Percentiles rank a stretch among this genome's conserved stretches.
Conservation (phyloP, 2,888 invertebrate genomes). For the Melinaea marsaeus region DNA sequence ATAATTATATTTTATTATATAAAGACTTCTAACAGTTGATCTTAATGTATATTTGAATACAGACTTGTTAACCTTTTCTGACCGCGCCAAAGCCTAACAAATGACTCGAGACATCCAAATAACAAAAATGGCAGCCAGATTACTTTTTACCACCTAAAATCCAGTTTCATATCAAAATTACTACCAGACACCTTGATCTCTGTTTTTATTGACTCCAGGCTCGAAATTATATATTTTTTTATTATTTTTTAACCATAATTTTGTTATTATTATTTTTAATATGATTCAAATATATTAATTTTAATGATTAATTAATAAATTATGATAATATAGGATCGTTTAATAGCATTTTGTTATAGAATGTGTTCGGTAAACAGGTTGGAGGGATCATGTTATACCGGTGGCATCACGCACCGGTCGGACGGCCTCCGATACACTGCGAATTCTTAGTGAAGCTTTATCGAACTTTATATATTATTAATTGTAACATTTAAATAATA, state of each 20-base stretch:
- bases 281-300: not conserved
- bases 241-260: not conserved
- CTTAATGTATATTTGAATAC: not conserved
- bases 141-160: slow-evolving; percentile 30
- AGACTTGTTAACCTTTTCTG: not conserved
- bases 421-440: slow-evolving; percentile 69
- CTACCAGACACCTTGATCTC: slow-evolving; percentile 25
- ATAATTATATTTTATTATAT: not conserved
- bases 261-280: not conserved
- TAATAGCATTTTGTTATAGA: slow-evolving; percentile 23
- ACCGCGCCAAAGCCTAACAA: slow-evolving; percentile 9
- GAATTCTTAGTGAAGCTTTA: slow-evolving; percentile 63
- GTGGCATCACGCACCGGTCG: slow-evolving; percentile 54
- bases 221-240: not conserved
- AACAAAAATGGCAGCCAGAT: slow-evolving; percentile 14
- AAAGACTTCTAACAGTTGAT: not conserved
- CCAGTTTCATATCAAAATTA: slow-evolving; percentile 32
- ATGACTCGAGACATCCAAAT: slow-evolving; percentile 22
- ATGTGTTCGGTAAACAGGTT: slow-evolving; percentile 28
- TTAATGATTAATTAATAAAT: too few species aligned
- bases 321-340: not conserved
- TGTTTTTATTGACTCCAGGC: slow-evolving; percentile 1
- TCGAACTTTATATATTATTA: slow-evolving; percentile 48
- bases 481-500: slow-evolving; percentile 16
- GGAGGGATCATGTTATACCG: slow-evolving; percentile 40